Evolutionary conservation across 1,140 invertebrate species (phyloP).

Genomic region (Zaprionus taronus): DNA sequence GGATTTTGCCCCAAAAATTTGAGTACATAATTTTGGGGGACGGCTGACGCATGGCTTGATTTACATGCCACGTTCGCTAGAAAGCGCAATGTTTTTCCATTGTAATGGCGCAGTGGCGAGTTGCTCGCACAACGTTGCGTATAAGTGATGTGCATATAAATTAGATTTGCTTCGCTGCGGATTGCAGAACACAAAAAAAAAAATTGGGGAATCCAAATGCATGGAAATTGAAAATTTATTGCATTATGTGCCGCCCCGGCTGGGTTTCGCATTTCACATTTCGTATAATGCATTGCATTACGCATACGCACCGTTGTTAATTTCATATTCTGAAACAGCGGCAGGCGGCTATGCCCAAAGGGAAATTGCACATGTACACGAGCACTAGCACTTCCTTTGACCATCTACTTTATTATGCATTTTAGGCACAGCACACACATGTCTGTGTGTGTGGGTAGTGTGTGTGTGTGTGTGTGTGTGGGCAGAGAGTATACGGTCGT

Average conservation of each 20-base stretch:
- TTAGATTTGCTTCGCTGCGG: constrained; percentile 67
- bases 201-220: constrained; percentile 13
- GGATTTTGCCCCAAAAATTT: constrained; percentile 38
- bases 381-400: constrained; percentile 25
- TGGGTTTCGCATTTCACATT: constrained; percentile 9
- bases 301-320: constrained; percentile 78
- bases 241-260: constrained; percentile 32
- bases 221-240: constrained; percentile 78
- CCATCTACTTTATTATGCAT: constrained; percentile 47
- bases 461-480: constrained; percentile 1
- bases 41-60: constrained; percentile 8
- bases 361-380: constrained; percentile 46
- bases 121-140: constrained; percentile 56
- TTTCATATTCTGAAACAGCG: constrained; percentile 73
- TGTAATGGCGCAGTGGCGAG: constrained; percentile 48
- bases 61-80: constrained; percentile 27
- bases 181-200: constrained; percentile 11
- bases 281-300: constrained; percentile 57
- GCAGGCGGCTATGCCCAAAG: constrained; percentile 33
- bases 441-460: not conserved
- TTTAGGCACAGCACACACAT: constrained; percentile 19
- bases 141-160: constrained; percentile 79
- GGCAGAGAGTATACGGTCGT: not conserved
- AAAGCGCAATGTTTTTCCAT: constrained; percentile 61
- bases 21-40: constrained; percentile 47